Evolutionary conservation across 2,113 vertebrate genomes (phyloP).

Genomic region (Pheucticus melanocephalus): DNA sequence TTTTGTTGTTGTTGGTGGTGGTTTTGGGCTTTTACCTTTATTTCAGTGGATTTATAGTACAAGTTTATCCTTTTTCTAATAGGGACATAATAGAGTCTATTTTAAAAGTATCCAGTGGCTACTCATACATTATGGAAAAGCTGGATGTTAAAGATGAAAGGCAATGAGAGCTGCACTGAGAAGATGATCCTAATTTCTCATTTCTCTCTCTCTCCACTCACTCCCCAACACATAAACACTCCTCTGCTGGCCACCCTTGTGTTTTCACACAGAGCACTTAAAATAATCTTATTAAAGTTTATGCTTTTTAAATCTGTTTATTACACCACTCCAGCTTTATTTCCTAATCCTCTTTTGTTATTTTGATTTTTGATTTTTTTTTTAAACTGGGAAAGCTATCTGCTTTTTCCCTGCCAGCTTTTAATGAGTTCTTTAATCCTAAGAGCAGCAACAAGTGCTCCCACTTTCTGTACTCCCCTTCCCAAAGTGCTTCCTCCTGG

Average conservation of each 20-base stretch:
- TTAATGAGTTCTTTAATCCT: background rate
- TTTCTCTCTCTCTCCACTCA: background rate
- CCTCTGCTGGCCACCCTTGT: background rate
- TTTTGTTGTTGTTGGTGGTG: no score
- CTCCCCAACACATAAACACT: background rate
- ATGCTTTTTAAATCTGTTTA: conserved; percentile 11
- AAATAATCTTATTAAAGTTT: background rate
- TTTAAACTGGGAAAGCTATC: background rate
- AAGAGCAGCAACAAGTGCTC: background rate
- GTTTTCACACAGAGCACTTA: background rate
- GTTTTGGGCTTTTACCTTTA: background rate
- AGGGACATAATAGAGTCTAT: background rate
- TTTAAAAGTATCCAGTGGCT: background rate
- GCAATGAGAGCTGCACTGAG: background rate
- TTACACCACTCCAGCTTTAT: background rate
- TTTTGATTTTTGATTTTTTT: background rate
- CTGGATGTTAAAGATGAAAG: conserved; percentile 1
- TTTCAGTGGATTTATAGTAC: background rate
- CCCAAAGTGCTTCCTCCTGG: background rate
- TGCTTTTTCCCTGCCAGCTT: background rate
- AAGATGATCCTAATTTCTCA: background rate
- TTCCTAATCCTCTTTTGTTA: background rate
- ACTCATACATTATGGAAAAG: conserved; percentile 11
- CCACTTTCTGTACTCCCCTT: background rate
- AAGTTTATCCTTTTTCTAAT: background rate